Evolutionary conservation across 2,113 vertebrate genomes (phyloP).

Genomic region (Peromyscus californicus): DNA sequence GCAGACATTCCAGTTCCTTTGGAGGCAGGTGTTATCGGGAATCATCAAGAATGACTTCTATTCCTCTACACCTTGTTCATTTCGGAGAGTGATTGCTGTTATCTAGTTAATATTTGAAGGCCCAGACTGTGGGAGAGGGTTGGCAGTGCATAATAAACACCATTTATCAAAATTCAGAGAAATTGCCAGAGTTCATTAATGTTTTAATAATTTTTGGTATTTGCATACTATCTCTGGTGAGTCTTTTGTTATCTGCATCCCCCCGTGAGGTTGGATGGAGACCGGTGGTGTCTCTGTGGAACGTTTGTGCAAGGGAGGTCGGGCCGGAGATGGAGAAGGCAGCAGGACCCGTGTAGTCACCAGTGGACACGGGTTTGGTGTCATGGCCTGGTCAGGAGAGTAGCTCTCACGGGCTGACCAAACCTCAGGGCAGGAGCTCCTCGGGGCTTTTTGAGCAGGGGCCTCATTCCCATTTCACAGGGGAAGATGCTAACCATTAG

Average conservation of each 20-base stretch:
- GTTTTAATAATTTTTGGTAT: constrained; percentile 82
- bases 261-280: constrained; percentile 15
- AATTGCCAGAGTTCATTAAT: constrained; percentile 82
- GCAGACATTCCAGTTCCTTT: neutral
- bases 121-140: constrained; percentile 66
- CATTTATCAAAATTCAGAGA: constrained; percentile 81
- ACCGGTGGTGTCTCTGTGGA: constrained; percentile 38
- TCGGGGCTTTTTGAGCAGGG: neutral
- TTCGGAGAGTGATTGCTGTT: constrained; percentile 73
- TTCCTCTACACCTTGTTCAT: constrained; percentile 63
- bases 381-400: neutral
- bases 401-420: neutral
- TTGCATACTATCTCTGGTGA: constrained; percentile 72
- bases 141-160: constrained; percentile 73
- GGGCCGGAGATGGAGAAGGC: neutral
- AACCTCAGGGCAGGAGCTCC: neutral
- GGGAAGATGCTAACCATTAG: neutral
- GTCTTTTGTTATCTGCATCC: constrained; percentile 76
- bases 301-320: neutral
- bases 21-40: constrained; percentile 20
- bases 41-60: neutral
- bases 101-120: constrained; percentile 75
- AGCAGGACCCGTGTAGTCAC: neutral
- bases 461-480: neutral
- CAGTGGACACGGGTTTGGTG: neutral